Conservation (phyloP, 2,113 vertebrate genomes). For the Acinonyx jubatus region DNA sequence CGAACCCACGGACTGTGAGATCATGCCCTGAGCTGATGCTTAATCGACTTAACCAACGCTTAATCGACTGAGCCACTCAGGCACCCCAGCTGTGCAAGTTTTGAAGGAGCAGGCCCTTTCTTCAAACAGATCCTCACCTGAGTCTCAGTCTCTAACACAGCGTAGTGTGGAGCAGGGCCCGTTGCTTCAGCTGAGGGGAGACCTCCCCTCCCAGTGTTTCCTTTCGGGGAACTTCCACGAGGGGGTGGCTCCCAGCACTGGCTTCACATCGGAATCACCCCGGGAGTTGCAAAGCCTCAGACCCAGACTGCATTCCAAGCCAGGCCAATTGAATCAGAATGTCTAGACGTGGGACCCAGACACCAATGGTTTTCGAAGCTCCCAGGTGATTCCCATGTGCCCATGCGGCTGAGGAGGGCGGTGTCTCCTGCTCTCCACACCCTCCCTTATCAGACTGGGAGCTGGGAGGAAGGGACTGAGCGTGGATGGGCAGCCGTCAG, state of each 20-base stretch:
- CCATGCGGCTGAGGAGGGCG: accelerated
- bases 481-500: background rate
- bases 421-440: accelerated
- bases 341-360: background rate
- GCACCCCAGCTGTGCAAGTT: background rate
- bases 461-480: background rate
- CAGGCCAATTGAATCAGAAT: background rate
- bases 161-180: background rate
- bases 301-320: background rate
- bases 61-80: too few relatives aligned
- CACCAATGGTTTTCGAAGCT: background rate
- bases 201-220: accelerated
- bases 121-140: background rate
- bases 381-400: background rate
- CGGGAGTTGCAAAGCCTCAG: background rate
- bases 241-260: background rate
- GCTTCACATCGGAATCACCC: background rate
- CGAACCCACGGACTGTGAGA: too few relatives aligned
- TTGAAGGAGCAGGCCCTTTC: background rate
- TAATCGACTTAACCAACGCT: too few relatives aligned
- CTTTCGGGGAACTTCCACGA: background rate
- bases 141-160: background rate
- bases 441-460: accelerated
- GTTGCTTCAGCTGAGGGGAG: background rate
- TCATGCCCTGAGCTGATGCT: too few relatives aligned